Evolutionary conservation across 2,888 invertebrate species (phyloP).

Genomic region (Panorpa germanica): DNA sequence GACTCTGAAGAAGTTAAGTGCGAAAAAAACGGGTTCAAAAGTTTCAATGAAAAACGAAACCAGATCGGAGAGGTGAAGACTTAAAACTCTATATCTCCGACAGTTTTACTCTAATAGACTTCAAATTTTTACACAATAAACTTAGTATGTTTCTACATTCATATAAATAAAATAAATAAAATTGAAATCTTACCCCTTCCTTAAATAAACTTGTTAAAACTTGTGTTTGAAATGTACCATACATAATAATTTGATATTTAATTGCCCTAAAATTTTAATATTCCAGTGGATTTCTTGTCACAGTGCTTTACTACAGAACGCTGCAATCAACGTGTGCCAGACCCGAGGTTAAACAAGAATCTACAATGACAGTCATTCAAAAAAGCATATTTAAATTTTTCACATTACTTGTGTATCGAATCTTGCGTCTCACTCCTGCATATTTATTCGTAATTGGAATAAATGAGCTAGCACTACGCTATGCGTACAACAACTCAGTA

Average conservation of each 20-base stretch:
- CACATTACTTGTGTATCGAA: conserved; percentile 38
- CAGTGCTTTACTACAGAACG: conserved; percentile 47
- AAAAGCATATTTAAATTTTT: conserved; percentile 28
- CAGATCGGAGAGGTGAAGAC: no score
- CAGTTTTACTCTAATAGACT: no score
- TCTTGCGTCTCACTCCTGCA: conserved; percentile 58
- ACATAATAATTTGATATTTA: not conserved
- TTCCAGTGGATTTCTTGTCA: conserved; percentile 51
- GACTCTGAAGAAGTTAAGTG: no score
- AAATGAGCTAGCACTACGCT: conserved; percentile 52
- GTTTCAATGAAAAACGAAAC: no score
- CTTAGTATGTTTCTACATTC: not conserved
- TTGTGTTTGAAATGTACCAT: not conserved
- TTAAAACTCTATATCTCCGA: no score
- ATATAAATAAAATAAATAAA: conserved; percentile 5
- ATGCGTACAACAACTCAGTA: conserved; percentile 50
- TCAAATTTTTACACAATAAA: no score
- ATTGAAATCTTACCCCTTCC: no score
- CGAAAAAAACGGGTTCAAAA: no score
- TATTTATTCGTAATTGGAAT: conserved; percentile 62
- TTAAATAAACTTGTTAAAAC: no score
- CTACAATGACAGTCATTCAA: no score
- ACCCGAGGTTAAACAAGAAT: conserved; percentile 17
- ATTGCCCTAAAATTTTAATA: conserved; percentile 10
- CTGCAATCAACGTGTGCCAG: conserved; percentile 30